A percentile compares a stretch with the other conserved stretches of the same genome.
Evolutionary conservation across 2,113 vertebrate genomes (phyloP).

Genomic region (Sphyrna mokarran): DNA sequence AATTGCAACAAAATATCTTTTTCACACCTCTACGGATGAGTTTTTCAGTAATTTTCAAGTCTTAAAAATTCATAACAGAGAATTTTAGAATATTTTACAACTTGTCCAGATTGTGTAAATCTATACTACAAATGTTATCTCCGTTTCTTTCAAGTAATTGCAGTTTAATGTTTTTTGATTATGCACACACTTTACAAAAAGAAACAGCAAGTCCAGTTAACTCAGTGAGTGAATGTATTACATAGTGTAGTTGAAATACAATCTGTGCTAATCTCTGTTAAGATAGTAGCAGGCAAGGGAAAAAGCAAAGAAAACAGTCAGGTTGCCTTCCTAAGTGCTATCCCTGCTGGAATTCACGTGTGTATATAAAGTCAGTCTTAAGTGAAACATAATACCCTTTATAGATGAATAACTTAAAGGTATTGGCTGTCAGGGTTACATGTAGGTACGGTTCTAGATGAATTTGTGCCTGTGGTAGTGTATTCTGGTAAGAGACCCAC

Average conservation of each 20-base stretch:
- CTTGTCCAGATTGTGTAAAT: not conserved
- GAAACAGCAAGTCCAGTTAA: not conserved
- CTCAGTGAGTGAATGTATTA: not conserved
- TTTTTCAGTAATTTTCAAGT: conserved; percentile 40
- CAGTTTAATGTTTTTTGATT: not conserved
- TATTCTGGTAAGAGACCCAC: not conserved
- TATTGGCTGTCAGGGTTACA: not conserved
- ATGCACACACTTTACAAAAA: not conserved
- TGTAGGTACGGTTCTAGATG: not conserved
- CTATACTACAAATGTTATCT: not conserved
- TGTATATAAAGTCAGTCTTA: not conserved
- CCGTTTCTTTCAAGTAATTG: not conserved
- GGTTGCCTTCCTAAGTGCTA: not conserved
- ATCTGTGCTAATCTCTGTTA: not conserved
- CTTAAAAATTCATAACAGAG: not conserved
- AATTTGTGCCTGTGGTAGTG: not conserved
- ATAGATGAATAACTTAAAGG: not conserved
- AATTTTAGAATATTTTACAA: not conserved
- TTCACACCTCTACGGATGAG: conserved; percentile 41
- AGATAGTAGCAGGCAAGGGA: not conserved
- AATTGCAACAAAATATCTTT: not conserved
- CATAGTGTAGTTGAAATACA: not conserved
- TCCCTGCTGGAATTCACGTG: not conserved
- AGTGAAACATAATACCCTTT: not conserved
- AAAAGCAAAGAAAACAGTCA: not conserved